Evolutionary conservation across 2,797 vertebrate genomes (phyloP), one percentile per base, ranked within the genome.

Genomic region (Amniataba percoides): DNA sequence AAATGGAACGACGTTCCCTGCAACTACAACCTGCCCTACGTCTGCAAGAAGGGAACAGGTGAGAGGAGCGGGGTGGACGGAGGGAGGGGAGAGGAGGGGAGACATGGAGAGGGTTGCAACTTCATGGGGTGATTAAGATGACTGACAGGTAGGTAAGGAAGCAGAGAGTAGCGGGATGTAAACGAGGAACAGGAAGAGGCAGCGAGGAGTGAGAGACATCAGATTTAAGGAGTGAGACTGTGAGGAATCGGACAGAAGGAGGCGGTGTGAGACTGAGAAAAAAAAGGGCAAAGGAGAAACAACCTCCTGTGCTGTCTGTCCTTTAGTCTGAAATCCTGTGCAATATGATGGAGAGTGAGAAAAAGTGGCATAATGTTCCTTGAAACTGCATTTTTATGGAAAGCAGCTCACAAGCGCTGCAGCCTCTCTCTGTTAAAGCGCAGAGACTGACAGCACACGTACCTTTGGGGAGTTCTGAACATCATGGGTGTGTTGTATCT

Each of bases 1-100:
- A 98, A 96, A 84, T 99, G 98, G 98, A 99, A 98, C 0, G 98
- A 99, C 0, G 97, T 99, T 34, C 98, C 98, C 74, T 99, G 98
- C 94, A 99, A 99, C 95, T 99, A 99, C 95, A 99, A 99, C 87
- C 96, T 99, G 88, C 98, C 98, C 72, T 99, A 99, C 25, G 95
- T 99, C 94, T 99, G 98, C 95, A 99, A 99, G 95, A 99, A 99
- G 71, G 97, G 97, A 92, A 98, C 97, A 95, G 98, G 98, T 99
- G 93, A 81, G 92, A 69, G 40, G 21, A 23, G 39, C 1, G n/a
- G 9, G 14, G 60, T 10, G 56, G 21, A 43, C 4, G 19, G 12
- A 39, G n/a, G 31, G 62, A 53, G 19, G 42, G 36, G 23, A 4
- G 52, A 40, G 64, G 69, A 19, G 62, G 43, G 25, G 60, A 3